Evolutionary conservation across 2,113 vertebrate species (phyloP), one percentile per base, ranked within the genome.

Genomic region (Myotis yumanensis): DNA sequence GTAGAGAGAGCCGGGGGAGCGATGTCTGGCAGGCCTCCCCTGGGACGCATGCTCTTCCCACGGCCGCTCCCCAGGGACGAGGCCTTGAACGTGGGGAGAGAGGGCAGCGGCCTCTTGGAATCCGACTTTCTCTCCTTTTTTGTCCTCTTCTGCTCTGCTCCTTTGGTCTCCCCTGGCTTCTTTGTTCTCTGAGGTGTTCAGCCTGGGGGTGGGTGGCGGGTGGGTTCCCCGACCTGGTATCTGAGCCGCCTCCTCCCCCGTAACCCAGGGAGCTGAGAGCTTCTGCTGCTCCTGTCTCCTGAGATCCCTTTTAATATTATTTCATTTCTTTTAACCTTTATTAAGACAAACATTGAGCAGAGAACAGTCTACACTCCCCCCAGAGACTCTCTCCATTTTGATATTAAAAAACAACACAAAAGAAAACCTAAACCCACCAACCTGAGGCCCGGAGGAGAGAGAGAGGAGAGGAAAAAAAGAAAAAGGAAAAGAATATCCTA

Each of bases 251-350:
- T 83, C 51, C 77, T 86, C 62, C 57, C 28, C 14, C 54, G 4
- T 71, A 83, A 59, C n/a, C 59, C 12, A 28, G 88, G 92, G 92
- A 95, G 54, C 14, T 30, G 40, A 89, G 90, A 93, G 83, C 97
- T 96, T 96, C 94, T 96, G 95, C 86, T 57, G 48, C 80, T 86
- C 82, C 37, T 88, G 77, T 94, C 97, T 91, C 97, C 64, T 89
- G 96, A 94, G 97, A 97, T 76, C 71, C 93, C 96, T 97, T 97
- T 97, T 95, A 95, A 97, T 97, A 97, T 96, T 97, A 97, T 97
- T 97, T 97, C 97, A 97, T 97, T 97, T 97, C 95, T 97, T 96
- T 96, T 97, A 97, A 97, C 97, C 95, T 97, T 97, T 97, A 97
- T 97, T 97, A 97, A 97, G 97, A 97, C 96, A 97, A 97, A 97